These are phyloP conservation scores for Ditylenchus weischeri DNA, from an alignment of 2,888 invertebrate species.

Conservation along the genomic window DNA sequence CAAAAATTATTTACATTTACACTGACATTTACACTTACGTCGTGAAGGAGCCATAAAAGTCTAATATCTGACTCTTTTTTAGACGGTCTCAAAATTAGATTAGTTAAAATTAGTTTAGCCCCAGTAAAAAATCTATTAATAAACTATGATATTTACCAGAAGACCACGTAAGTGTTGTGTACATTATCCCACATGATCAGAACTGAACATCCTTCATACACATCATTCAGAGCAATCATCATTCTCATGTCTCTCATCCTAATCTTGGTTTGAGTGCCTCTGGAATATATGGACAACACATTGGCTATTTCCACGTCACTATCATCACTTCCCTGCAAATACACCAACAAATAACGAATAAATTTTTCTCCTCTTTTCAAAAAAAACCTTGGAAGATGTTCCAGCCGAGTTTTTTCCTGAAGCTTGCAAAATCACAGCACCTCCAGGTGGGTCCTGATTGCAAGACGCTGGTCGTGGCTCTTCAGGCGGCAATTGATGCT, in stretches of 20 bases:
- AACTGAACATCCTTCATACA: conserved; percentile 49
- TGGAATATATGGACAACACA: conserved; percentile 8
- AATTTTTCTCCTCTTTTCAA: not conserved
- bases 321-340: not conserved
- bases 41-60: too few relatives aligned
- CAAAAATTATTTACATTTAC: too few relatives aligned
- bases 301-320: conserved; percentile 3
- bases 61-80: too few relatives aligned
- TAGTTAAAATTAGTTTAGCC: too few relatives aligned
- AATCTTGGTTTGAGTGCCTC: conserved; percentile 35
- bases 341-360: too few relatives aligned
- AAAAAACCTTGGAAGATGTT: conserved; percentile 2
- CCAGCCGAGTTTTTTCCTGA: not conserved
- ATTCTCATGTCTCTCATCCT: conserved; percentile 32
- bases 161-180: conserved; percentile 49
- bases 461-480: conserved; percentile 2
- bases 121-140: too few relatives aligned
- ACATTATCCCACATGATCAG: conserved; percentile 51
- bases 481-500: not conserved
- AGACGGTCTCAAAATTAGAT: too few relatives aligned
- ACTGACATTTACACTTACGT: too few relatives aligned
- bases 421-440: not conserved
- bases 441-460: not conserved
- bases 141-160: conserved; percentile 40
- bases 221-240: conserved; percentile 40